Evolutionary conservation across 2,797 vertebrate species (phyloP).

Genomic region (Microtus californicus): DNA sequence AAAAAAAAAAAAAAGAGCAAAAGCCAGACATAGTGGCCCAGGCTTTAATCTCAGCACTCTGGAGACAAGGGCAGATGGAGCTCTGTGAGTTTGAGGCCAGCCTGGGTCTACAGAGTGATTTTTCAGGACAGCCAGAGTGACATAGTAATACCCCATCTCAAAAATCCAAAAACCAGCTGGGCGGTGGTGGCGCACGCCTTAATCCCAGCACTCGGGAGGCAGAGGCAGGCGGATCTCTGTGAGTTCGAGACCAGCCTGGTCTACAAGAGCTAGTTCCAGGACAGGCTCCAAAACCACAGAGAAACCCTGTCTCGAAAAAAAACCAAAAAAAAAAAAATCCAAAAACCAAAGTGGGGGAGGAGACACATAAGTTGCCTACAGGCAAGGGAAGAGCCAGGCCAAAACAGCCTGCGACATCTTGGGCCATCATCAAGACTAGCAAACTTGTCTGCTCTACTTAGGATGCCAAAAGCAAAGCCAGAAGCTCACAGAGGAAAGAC

Average conservation of each 20-base stretch:
- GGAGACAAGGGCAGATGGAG: not conserved
- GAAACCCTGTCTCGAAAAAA: no score
- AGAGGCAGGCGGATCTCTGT: no score
- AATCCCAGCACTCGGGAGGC: no score
- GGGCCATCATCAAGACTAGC: not conserved
- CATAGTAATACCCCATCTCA: not conserved
- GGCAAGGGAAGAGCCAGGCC: not conserved
- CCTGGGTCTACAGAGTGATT: not conserved
- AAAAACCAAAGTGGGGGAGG: not conserved
- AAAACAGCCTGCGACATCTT: not conserved
- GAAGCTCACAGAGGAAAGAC: slow-evolving; percentile 36
- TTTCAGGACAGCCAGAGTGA: not conserved
- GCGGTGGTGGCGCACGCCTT: no score
- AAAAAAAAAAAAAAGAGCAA: not conserved
- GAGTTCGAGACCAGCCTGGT: no score
- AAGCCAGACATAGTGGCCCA: not conserved
- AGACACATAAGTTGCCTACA: not conserved
- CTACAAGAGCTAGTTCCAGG: no score
- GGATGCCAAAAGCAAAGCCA: slow-evolving; percentile 52
- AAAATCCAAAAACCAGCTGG: not conserved
- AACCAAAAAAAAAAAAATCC: not conserved
- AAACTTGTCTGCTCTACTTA: not conserved
- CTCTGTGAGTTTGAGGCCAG: not conserved
- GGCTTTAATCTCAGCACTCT: not conserved
- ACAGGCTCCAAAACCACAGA: no score